Base-by-base conservation (phyloP, 2,113 vertebrate genomes). In the Polyodon spathula region DNA sequence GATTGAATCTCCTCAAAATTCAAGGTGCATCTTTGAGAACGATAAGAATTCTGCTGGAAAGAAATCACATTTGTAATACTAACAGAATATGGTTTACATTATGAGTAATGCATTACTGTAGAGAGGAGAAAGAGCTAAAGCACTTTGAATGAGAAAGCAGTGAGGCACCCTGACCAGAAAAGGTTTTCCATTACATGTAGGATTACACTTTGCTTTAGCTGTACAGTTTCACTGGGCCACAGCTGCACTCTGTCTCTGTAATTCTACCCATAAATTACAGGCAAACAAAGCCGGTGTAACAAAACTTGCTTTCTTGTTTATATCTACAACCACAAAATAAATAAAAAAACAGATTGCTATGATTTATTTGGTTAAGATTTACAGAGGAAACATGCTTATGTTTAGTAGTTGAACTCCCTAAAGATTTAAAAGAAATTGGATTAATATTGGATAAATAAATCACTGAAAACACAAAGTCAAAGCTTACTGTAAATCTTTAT, bases 71-170 rank as follows among this genome's bases (percentile, higher is more conserved):
- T 84, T 85, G 78, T 80, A 81, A 82, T 80, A 82, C 84, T 84
- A 86, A 85, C 81, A 72, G 81, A 77, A 69, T 67, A 72, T 78
- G 54, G 72, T 76, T 82, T 83, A 79, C 78, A 82, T 76, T 80
- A 84, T 86, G 83, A 88, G 81, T 79, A 87, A 88, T 86, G 85
- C 83, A 77, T 78, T 81, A 84, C 86, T 85, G 78, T 85, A 88
- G 86, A 84, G 77, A 77, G 82, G 73, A 84, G 85, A 81, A 77
- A 82, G 81, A 77, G 65, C 73, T 79, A 76, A 78, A 75, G 74
- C 78, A 81, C 79, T 87, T 54, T 73, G 74, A 73, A 81, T 86
- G 79, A 84, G 53, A 83, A 81, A 84, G 85, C 78, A 81, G 81
- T 75, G 60, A 79, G 79, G 73, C 76, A 83, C 74, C 78, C 75